Base-by-base conservation (phyloP, 2,797 vertebrate species). In the Sebastes cheni region DNA sequence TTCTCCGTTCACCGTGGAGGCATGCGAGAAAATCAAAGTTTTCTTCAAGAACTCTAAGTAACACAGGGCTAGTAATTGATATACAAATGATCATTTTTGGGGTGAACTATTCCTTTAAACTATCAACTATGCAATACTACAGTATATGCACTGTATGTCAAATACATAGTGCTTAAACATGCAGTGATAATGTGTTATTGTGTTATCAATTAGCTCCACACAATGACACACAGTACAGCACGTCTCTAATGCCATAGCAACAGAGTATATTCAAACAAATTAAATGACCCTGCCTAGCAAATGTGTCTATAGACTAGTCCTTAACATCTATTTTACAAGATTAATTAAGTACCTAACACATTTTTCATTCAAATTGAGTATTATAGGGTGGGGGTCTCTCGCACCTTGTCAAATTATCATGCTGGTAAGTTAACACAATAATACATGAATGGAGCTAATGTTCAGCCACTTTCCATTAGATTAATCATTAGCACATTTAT, bases 401-500 rank as follows among this genome's bases (percentile, higher is more conserved):
- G 0, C 18, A 11, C 25, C 22, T 61, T 60, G 42, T 42, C 12
- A 39, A 79, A 59, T 80, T 22, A 61, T 65, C 18, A 65, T 58
- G 14, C 70, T 66, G 20, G 22, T 66, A 59, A 75, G 12, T 75
- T 82, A 74, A 67, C 50, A 62, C 68, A 81, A 4, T 67, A 30
- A 30, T 36, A 10, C 23, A 64, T 1, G 9, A 67, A 54, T 29
- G 3, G 6, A 23, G 55, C 30, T 79, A 14, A 56, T 67, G 30
- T 62, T 75, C 22, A 34, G 14, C 32, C 14, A 18, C 39, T 64
- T 67, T 55, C 42, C 39, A 65, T 54, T 13, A 55, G 52, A 81
- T 86, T 23, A 71, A 88, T 80, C 2, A 13, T 80, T n/a, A 39
- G 62, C 25, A 4, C 66, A 59, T 82, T 80, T 29, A 87, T 85